phyloP scores from a whole-genome alignment of 1,140 invertebrate genomes.

The Trichomalopsis sarcophagae region DNA sequence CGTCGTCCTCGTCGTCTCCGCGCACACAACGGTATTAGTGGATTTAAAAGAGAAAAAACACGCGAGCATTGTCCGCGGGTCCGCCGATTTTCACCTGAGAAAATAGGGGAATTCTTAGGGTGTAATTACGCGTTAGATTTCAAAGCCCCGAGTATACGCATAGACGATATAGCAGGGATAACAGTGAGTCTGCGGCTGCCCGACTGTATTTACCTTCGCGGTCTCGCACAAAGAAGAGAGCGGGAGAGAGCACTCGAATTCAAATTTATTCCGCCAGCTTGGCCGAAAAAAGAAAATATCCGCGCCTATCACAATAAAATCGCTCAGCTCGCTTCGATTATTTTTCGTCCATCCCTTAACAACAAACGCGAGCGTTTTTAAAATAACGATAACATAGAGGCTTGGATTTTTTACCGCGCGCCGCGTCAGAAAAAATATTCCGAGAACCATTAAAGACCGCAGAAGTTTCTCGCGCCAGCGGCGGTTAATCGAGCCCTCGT shows the following conservation, averaged over 20 bases:
- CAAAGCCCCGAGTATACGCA: not conserved
- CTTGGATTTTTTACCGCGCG: not conserved
- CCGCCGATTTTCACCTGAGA: conserved; percentile 38
- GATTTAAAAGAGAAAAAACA: conserved; percentile 33
- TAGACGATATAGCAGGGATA: not conserved
- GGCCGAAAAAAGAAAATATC: not conserved
- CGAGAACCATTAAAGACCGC: not conserved
- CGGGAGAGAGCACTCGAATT: not conserved
- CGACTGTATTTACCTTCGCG: not conserved
- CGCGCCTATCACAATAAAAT: conserved; percentile 37
- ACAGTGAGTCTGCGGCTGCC: not conserved
- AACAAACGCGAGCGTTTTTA: not conserved
- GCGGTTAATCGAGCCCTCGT: conserved; percentile 19
- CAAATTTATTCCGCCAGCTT: conserved; percentile 43
- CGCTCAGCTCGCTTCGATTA: not conserved
- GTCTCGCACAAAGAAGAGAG: not conserved
- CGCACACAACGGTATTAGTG: conserved; percentile 36
- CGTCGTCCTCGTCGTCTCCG: not conserved
- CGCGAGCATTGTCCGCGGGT: not conserved
- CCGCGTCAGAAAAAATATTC: not conserved
- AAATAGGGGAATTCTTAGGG: conserved; percentile 37
- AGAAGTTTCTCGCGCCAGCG: not conserved
- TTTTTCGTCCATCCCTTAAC: conserved; percentile 2
- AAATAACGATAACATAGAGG: not conserved
- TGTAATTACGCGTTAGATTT: conserved; percentile 49